These are phyloP conservation scores for Pteronura brasiliensis DNA, from an alignment of 2,113 vertebrate species.

Conservation along the genomic window DNA sequence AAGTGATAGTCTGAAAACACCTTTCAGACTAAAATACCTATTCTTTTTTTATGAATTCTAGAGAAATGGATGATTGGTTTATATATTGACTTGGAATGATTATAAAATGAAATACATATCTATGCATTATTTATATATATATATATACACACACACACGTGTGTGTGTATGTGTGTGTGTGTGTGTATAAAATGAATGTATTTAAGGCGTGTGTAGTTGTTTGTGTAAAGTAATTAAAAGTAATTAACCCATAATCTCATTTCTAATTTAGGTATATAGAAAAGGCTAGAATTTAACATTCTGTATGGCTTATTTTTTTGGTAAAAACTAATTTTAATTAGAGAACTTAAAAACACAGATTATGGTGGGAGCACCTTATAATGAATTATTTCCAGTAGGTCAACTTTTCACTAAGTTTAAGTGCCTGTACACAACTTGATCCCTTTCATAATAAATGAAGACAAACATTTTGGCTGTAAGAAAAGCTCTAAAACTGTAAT, in stretches of 20 bases:
- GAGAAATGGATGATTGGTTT: slow-evolving; percentile 12
- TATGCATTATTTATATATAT: background rate
- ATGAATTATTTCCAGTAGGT: slow-evolving; percentile 10
- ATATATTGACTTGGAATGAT: background rate
- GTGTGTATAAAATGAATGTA: background rate
- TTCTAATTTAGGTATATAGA: background rate
- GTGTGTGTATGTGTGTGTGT: too few relatives aligned
- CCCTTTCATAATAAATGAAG: background rate
- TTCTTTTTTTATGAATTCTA: background rate
- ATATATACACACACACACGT: too few relatives aligned
- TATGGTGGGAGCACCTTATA: background rate
- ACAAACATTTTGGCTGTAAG: background rate
- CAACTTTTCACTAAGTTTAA: slow-evolving; percentile 41
- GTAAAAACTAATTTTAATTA: background rate
- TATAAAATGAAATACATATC: background rate
- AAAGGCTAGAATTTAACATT: background rate
- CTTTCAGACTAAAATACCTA: background rate
- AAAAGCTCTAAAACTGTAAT: background rate
- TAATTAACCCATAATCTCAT: background rate
- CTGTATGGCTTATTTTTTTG: background rate
- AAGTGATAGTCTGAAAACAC: background rate
- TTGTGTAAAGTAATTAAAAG: background rate
- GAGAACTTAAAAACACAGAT: slow-evolving; percentile 24
- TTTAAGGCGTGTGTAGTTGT: background rate
- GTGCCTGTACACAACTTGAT: background rate